These are phyloP conservation scores for Stenichneumon culpator DNA, from an alignment of 2,888 invertebrate species.

Conservation along the genomic window DNA sequence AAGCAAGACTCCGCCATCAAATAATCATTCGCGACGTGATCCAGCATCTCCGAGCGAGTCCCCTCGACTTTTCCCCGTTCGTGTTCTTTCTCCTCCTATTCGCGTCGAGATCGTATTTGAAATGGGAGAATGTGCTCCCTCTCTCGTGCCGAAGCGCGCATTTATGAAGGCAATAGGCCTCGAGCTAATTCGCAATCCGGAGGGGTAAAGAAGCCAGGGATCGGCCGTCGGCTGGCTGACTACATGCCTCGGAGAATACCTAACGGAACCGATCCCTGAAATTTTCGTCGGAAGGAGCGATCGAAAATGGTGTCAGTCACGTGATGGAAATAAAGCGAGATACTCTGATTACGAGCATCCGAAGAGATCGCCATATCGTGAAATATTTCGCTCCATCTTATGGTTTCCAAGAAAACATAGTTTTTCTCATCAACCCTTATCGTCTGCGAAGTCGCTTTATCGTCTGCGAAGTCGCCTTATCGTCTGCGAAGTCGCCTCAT, in stretches of 20 bases:
- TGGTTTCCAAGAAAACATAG: neutral
- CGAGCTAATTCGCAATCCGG: conserved; percentile 38
- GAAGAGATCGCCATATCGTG: neutral
- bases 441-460: neutral
- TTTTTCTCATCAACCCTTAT: neutral
- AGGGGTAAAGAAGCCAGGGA: conserved; percentile 2
- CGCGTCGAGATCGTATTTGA: conserved; percentile 8
- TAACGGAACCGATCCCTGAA: neutral
- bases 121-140: conserved; percentile 20
- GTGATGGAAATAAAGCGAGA: conserved; percentile 25
- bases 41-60: neutral
- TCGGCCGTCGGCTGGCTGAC: neutral
- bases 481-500: neutral
- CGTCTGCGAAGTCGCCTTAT: neutral
- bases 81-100: neutral
- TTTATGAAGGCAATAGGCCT: conserved; percentile 22
- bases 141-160: conserved; percentile 2
- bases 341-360: neutral
- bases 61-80: neutral
- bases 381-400: neutral
- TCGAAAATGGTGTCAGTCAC: conserved; percentile 40
- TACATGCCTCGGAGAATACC: conserved; percentile 13
- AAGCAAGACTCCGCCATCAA: conserved; percentile 40
- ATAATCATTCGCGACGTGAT: conserved; percentile 54
- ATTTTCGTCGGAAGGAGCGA: conserved; percentile 15